Evolutionary conservation across 2,888 invertebrate species (phyloP).

Genomic region (Dicycla oo): DNA sequence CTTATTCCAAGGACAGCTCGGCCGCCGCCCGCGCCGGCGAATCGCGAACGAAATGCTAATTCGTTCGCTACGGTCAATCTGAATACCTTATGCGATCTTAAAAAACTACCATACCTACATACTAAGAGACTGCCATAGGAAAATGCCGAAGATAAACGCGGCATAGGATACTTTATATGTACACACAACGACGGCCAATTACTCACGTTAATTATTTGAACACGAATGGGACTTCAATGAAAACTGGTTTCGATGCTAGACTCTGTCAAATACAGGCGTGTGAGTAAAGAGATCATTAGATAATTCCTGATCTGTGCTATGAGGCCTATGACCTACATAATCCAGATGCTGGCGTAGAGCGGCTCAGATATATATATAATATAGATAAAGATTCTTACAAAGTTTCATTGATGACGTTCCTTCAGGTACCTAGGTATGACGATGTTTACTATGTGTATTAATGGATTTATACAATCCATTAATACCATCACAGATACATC

Average conservation of each 20-base stretch:
- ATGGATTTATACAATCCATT: too few relatives aligned
- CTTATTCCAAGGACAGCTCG: constrained; percentile 87
- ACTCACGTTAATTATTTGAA: constrained; percentile 73
- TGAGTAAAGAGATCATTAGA: constrained; percentile 35
- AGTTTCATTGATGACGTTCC: constrained; percentile 63
- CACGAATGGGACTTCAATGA: constrained; percentile 63
- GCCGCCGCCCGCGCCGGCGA: constrained; percentile 69
- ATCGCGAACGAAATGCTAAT: constrained; percentile 87
- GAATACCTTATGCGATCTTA: constrained; percentile 85
- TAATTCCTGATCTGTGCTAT: constrained; percentile 21
- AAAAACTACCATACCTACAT: constrained; percentile 77
- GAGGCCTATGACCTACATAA: constrained; percentile 33
- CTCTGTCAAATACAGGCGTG: constrained; percentile 44
- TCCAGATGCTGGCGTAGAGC: constrained; percentile 35
- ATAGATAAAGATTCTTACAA: constrained; percentile 48
- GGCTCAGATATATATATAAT: not conserved
- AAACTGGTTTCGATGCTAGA: constrained; percentile 60
- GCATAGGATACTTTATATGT: constrained; percentile 66
- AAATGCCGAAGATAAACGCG: constrained; percentile 77
- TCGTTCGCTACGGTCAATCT: constrained; percentile 81
- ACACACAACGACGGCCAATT: constrained; percentile 71
- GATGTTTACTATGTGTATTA: constrained; percentile 74
- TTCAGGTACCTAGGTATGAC: constrained; percentile 61
- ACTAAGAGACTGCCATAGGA: constrained; percentile 70
- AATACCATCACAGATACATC: constrained; percentile 70